phyloP scores from a whole-genome alignment of 30 jellyfish, hydroid and myxozoan species.

The Cassiopea andromeda region DNA sequence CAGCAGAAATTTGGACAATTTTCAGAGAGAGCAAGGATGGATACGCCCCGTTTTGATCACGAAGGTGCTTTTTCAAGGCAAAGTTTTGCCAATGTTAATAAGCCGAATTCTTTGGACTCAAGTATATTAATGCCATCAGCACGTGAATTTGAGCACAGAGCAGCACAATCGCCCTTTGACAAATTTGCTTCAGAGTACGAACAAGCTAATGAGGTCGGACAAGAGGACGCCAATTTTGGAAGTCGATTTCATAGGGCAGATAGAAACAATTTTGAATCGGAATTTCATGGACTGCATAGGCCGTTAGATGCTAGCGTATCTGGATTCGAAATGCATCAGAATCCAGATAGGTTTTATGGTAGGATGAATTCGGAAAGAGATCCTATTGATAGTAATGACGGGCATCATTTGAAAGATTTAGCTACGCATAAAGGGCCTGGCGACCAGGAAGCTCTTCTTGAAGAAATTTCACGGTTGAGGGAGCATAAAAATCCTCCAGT shows the following conservation, averaged over 20 bases:
- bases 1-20: conserved; percentile 9
- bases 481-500: conserved; percentile 5
- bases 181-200: conserved; percentile 68
- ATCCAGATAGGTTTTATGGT: neutral
- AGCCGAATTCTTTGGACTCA: conserved; percentile 21
- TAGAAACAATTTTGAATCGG: conserved; percentile 1
- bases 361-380: neutral
- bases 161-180: conserved; percentile 40
- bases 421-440: conserved; percentile 13
- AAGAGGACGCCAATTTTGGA: conserved; percentile 38
- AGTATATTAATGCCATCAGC: conserved; percentile 17
- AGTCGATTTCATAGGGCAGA: neutral
- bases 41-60: conserved; percentile 23
- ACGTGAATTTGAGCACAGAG: conserved; percentile 10
- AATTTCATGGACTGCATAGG: neutral
- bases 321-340: neutral
- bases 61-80: conserved; percentile 38
- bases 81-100: neutral
- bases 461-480: conserved; percentile 21
- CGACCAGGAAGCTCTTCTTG: conserved; percentile 27
- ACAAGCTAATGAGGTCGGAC: conserved; percentile 64
- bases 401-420: neutral
- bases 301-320: conserved; percentile 30
- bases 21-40: conserved; percentile 17
- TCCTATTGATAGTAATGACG: neutral